Percentiles rank a stretch among this genome's conserved stretches.
These are phyloP conservation scores for Hestina assimilis DNA, from an alignment of 1,140 invertebrate species.

Conservation along the genomic window DNA sequence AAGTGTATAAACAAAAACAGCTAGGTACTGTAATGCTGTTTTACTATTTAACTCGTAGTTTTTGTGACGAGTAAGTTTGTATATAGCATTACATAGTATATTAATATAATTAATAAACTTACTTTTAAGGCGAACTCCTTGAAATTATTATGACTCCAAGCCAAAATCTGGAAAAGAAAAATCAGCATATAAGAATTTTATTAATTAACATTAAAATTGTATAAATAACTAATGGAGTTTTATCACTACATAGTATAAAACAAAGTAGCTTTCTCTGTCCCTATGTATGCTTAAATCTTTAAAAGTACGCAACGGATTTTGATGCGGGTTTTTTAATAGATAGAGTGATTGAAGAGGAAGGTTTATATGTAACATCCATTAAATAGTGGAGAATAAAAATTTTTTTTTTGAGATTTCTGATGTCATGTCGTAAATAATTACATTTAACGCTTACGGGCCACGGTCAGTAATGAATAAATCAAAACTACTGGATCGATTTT, in stretches of 20 bases:
- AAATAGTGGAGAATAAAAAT: too few relatives aligned
- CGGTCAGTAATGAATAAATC: too few relatives aligned
- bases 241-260: too few relatives aligned
- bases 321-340: too few relatives aligned
- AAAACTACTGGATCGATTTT: neutral
- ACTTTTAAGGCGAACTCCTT: conserved; percentile 64
- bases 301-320: too few relatives aligned
- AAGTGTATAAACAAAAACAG: neutral
- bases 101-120: conserved; percentile 37
- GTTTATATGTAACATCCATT: too few relatives aligned
- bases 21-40: neutral
- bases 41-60: neutral
- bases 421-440: too few relatives aligned
- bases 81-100: neutral
- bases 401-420: too few relatives aligned
- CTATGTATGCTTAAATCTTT: too few relatives aligned
- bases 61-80: neutral
- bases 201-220: neutral
- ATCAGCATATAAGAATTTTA: neutral
- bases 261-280: too few relatives aligned
- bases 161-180: conserved; percentile 66
- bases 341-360: too few relatives aligned
- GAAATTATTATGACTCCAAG: conserved; percentile 72
- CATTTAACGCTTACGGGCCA: too few relatives aligned
- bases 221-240: neutral